A percentile compares a stretch with the other conserved stretches of the same genome.
These are phyloP conservation scores for Blastomussa wellsi DNA, from an alignment of 92 coral and sea anemone species.

Conservation along the genomic window DNA sequence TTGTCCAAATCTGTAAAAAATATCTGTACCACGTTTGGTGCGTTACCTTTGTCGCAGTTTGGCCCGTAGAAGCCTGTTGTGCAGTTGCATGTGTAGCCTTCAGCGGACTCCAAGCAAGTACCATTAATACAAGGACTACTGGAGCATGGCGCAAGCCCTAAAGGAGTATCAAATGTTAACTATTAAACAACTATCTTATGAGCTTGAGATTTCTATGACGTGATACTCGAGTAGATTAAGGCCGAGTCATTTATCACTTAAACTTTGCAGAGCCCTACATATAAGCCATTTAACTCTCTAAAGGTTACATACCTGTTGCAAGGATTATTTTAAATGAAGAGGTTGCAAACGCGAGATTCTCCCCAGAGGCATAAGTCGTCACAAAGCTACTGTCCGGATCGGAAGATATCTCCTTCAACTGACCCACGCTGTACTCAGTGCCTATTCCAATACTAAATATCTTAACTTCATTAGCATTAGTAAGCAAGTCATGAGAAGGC, in stretches of 20 bases:
- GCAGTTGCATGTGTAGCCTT: conserved; percentile 30
- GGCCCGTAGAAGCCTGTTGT: conserved; percentile 14
- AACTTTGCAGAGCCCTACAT: no score
- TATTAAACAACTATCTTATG: no score
- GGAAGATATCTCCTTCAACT: conserved; percentile 46
- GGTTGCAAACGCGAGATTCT: background rate
- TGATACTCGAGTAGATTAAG: no score
- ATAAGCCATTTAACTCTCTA: no score
- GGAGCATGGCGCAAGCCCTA: conserved; percentile 32
- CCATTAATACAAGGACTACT: conserved; percentile 35
- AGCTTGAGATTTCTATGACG: no score
- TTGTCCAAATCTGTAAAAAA: no score
- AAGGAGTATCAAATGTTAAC: background rate
- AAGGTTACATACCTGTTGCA: conserved; percentile 8
- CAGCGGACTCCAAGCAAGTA: background rate
- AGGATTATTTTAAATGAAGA: background rate
- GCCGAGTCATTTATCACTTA: no score
- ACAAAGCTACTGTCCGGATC: conserved; percentile 14
- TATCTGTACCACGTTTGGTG: background rate
- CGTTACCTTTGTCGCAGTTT: conserved; percentile 32
- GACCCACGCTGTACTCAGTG: conserved; percentile 40
- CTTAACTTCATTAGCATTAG: background rate
- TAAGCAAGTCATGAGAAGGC: conserved; percentile 54
- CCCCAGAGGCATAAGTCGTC: background rate
- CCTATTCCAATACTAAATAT: conserved; percentile 50